phyloP scores from a whole-genome alignment of 2,113 vertebrate species.

The Coracopsis vasa region DNA sequence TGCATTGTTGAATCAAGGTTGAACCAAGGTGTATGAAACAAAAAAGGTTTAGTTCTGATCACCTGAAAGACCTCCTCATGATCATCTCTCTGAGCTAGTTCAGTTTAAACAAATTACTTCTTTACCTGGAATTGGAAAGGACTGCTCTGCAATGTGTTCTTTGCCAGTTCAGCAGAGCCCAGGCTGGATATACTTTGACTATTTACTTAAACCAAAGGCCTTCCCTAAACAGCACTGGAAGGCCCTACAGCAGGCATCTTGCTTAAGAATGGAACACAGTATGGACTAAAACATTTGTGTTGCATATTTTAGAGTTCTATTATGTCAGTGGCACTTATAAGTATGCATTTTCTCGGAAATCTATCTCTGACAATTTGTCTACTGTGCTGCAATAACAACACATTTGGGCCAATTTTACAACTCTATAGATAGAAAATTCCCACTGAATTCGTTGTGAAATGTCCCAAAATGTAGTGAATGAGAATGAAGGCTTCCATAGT shows the following conservation, averaged over 20 bases:
- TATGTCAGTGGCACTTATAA: not conserved
- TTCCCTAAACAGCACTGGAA: not conserved
- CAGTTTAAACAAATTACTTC: not conserved
- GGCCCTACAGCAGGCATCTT: not conserved
- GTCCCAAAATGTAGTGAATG: not conserved
- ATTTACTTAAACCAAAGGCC: not conserved
- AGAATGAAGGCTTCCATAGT: not conserved
- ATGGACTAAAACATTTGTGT: not conserved
- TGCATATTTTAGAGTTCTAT: not conserved
- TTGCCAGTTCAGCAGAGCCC: not conserved
- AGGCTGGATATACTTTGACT: not conserved
- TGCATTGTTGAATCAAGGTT: not conserved
- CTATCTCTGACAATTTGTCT: not conserved
- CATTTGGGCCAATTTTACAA: not conserved
- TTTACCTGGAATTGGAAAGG: not conserved
- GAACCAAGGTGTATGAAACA: not conserved
- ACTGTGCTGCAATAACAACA: not conserved
- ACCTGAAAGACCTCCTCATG: not conserved
- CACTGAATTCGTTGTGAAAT: rapidly evolving
- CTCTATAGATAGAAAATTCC: not conserved
- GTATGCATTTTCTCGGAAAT: not conserved
- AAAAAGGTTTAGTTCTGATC: not conserved
- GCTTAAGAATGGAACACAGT: not conserved
- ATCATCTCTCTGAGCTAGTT: not conserved
- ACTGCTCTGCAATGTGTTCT: not conserved